Base-by-base conservation (phyloP, 2,113 vertebrate species). In the Lathamus discolor region DNA sequence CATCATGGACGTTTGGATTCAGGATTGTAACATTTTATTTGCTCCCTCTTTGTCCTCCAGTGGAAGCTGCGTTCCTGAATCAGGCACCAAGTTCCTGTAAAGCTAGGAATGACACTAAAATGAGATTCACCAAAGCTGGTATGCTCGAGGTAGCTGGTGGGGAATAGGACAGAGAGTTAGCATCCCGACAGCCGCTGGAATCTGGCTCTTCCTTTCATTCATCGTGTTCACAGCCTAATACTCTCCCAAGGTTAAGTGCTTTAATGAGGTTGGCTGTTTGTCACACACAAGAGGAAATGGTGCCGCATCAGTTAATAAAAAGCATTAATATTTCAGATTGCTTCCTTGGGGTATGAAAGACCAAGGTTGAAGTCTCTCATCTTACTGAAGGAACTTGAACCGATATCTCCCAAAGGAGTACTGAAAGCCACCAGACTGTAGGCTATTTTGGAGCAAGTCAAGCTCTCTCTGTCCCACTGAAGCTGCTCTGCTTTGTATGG, bases 261-360 rank as follows among this genome's bases (percentile, higher is more conserved):
- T 78, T 93, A 86, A 93, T 90, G 83, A 90, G 57, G 39, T 37
- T 95, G 88, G n/a, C 84, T 77, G 27, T 92, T 92, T 83, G 79
- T 90, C 80, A 75, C 31, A 77, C 49, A 49, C 46, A 83, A 66
- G 79, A 86, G 61, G 64, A 94, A 93, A 75, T 25, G 13, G 31
- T 90, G 75, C 67, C 54, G 57, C 0, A 0, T 59, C 66, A 82
- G 46, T 95, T 95, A 90, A 93, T 87, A 84, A 86, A 88, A 95
- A 76, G 18, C 29, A 84, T 95, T 95, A 93, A 93, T 97, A 92
- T 95, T 92, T 91, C 80, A 95, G 39, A 86, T 89, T 87, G 29
- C 57, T 95, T 95, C 86, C 57, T 79, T 91, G 62, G 52, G 41
- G 19, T 92, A 44, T 82, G 74, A 79, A 86, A 87, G 93, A 92